Conservation (phyloP, 2,888 invertebrate species). For the Scotopteryx bipunctaria region DNA sequence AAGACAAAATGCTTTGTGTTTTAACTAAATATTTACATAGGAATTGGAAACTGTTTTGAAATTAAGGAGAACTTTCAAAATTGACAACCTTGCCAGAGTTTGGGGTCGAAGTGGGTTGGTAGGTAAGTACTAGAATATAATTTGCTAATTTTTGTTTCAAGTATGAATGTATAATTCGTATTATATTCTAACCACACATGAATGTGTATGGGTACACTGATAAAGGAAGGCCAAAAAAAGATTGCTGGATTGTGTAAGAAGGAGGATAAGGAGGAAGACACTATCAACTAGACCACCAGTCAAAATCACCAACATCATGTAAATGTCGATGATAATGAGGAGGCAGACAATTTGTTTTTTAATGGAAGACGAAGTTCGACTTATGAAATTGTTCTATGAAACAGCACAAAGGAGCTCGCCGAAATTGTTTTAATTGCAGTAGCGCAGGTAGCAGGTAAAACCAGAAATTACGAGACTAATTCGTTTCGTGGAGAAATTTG, state of each 20-base stretch:
- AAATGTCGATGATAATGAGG: no score
- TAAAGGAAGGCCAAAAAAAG: no score
- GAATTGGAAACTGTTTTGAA: not conserved
- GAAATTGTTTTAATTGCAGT: constrained; percentile 31
- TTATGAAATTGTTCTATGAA: constrained; percentile 1
- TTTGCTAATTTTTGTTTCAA: no score
- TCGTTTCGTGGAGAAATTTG: constrained; percentile 34
- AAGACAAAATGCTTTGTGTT: constrained; percentile 11
- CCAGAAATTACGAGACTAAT: constrained; percentile 34
- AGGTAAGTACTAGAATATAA: no score
- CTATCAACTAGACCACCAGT: not conserved
- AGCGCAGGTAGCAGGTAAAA: constrained; percentile 35
- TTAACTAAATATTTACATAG: not conserved
- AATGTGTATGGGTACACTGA: no score
- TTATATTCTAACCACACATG: no score
- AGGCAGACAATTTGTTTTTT: no score
- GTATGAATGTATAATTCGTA: no score
- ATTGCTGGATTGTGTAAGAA: no score
- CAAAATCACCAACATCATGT: not conserved
- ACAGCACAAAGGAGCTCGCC: constrained; percentile 17
- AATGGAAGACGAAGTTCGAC: not conserved
- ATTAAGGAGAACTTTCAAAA: no score
- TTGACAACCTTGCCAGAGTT: no score
- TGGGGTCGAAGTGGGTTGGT: no score
- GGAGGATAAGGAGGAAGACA: not conserved